Percentiles rank a stretch among this genome's conserved stretches.
These are phyloP conservation scores for Chrysochloris asiatica DNA, from an alignment of 2,113 vertebrate genomes.

Conservation along the genomic window DNA sequence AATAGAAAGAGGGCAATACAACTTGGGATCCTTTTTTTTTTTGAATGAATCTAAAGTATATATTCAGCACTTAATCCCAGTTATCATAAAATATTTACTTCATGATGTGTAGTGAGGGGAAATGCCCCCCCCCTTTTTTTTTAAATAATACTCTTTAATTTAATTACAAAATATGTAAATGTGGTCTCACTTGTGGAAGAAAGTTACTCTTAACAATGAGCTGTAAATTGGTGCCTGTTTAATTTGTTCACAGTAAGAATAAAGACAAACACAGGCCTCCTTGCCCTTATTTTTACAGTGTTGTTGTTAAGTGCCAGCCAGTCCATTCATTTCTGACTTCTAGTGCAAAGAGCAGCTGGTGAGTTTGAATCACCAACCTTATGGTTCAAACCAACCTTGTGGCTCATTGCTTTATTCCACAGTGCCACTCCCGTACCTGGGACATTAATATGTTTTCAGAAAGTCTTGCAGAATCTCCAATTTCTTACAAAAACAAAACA, in stretches of 20 bases:
- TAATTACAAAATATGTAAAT: slow-evolving; percentile 67
- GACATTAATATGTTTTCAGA: slow-evolving; percentile 40
- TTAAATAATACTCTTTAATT: slow-evolving; percentile 38
- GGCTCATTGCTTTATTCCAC: no score
- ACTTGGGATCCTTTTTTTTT: not conserved
- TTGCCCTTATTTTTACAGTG: slow-evolving; percentile 53
- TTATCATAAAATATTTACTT: slow-evolving; percentile 60
- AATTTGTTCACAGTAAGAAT: slow-evolving; percentile 67
- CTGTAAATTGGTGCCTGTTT: slow-evolving; percentile 78
- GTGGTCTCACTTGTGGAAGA: slow-evolving; percentile 57
- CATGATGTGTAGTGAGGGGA: not conserved
- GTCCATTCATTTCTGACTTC: no score
- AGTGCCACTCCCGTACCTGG: no score
- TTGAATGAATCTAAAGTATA: not conserved
- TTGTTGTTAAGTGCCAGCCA: no score
- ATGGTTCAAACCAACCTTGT: no score
- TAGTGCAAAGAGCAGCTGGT: no score
- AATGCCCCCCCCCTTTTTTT: slow-evolving; percentile 18
- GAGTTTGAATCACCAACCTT: no score
- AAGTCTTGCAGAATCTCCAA: slow-evolving; percentile 37
- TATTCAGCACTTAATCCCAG: slow-evolving; percentile 37
- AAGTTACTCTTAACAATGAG: slow-evolving; percentile 78
- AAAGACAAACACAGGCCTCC: slow-evolving; percentile 37
- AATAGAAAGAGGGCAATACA: accelerated
- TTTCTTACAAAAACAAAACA: not conserved